Base-by-base conservation (phyloP, 2,888 invertebrate species). In the Sylvicola cinctus region DNA sequence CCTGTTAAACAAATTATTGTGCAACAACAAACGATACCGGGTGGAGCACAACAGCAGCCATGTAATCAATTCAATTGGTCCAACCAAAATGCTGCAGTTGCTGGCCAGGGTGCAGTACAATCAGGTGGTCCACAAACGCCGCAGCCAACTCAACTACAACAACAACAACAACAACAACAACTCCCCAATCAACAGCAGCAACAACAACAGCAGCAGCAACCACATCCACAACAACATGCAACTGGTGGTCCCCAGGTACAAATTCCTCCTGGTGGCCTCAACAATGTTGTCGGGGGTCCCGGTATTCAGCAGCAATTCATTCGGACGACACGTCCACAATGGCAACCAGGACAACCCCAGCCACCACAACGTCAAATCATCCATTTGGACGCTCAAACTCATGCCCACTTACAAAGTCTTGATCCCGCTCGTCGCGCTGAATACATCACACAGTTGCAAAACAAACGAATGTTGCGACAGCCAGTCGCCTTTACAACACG, bases 371-470 rank as follows among this genome's bases (percentile, higher is more conserved):
- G 76, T 1, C 80, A 81, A 47, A 62, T 77, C 37, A 84, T 84
- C 38, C 83, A 83, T 43, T 54, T 84, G 43, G 83, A 84, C 44
- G 78, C 79, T 1, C 78, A 80, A 45, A 80, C 81, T 1, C 81
- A 83, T 49, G 79, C 80, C 10, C 79, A 81, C 44, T 58, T 83
- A 31, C 80, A 83, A 48, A 80, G 80, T 13, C 66, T 78, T 69
- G 78, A 80, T 46, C 78, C 80, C 0, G 70, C 77, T 40, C 80
- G 81, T 46, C 65, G 79, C 28, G 76, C 79, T 2, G 66, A 80
- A 52, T 83, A 83, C 43, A 76, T 83, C 4, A 73, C 78, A 10
- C 78, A 77, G 50, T 58, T 81, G 40, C 76, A 79, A 50, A 71
- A 71, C 66, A 65, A 42, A 67, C 67, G 40, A 42, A 46, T 65